Conservation (phyloP, 2,888 invertebrate species). For the Ditula angustiorana region DNA sequence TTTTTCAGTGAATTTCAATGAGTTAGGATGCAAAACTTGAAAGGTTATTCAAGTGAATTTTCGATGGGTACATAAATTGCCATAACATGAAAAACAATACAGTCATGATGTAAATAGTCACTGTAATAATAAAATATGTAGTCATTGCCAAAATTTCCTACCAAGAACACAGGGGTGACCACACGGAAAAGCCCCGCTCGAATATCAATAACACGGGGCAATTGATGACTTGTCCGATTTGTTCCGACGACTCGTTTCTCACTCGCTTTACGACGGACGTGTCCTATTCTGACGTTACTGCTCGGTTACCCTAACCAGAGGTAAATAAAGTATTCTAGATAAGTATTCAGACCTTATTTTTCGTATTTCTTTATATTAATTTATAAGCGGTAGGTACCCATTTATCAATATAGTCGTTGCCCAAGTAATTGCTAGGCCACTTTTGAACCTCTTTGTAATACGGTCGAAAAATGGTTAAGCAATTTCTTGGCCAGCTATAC, state of each 20-base stretch:
- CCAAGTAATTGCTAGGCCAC: background rate
- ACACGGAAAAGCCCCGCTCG: conserved; percentile 50
- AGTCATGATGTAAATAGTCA: too few relatives aligned
- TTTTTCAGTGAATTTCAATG: conserved; percentile 5
- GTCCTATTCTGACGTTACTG: conserved; percentile 56
- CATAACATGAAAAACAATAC: too few relatives aligned
- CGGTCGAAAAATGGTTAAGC: too few relatives aligned
- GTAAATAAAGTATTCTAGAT: conserved; percentile 33
- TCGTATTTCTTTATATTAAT: background rate
- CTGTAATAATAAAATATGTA: background rate
- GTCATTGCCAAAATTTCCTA: background rate
- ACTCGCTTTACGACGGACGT: conserved; percentile 74
- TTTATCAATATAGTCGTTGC: background rate
- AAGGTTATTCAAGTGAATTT: too few relatives aligned
- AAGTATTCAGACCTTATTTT: conserved; percentile 22
- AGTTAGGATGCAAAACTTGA: background rate
- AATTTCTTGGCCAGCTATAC: too few relatives aligned
- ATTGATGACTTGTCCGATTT: conserved; percentile 84
- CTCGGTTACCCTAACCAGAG: conserved; percentile 49
- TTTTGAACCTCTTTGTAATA: too few relatives aligned
- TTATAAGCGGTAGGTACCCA: too few relatives aligned
- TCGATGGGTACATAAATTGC: too few relatives aligned
- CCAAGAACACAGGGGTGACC: conserved; percentile 24
- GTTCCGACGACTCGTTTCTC: conserved; percentile 73
- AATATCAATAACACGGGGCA: conserved; percentile 81